Evolutionary conservation across 2,888 invertebrate species (phyloP), one percentile per base, ranked within the genome.

Genomic region (Sturmia bella): DNA sequence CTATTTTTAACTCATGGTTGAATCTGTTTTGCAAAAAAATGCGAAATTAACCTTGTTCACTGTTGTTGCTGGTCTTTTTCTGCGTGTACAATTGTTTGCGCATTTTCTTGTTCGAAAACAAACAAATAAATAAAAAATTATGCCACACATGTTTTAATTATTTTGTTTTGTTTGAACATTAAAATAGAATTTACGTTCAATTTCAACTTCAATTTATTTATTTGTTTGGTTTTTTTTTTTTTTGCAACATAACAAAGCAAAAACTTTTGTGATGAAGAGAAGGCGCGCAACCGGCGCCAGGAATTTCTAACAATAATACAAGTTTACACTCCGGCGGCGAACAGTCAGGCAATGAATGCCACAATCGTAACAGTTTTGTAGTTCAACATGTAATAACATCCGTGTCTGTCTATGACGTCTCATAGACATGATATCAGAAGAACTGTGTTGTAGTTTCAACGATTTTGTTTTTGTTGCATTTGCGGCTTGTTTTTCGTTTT

Each of bases 201-300:
- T 52, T 52, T n/a, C n/a, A n/a, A n/a, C n/a, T n/a, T n/a, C n/a
- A n/a, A n/a, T n/a, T n/a, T n/a, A n/a, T n/a, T n/a, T n/a, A n/a
- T n/a, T n/a, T n/a, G n/a, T n/a, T n/a, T n/a, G n/a, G n/a, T n/a
- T n/a, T n/a, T n/a, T n/a, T n/a, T 27, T 11, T 48, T 27, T 63
- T 11, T 41, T 12, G 39, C 39, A 39, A 32, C 1, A 32, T 32
- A 13, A 52, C 59, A 61, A 72, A 41, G 24, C 27, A 19, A 27
- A 24, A 56, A 2, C 13, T 19, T 56, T 45, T 69, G n/a, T n/a
- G 7, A 13, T 39, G 64, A 27, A 74, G 48, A 79, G 63, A 56
- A 56, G 74, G 68, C 72, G 73, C 61, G 59, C 52, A 68, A 73
- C 12, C 73, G 79, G 73, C 74, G 80, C 80, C 80, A 74, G 50